phyloP scores from a whole-genome alignment of 2,888 invertebrate genomes.

The Hydriomena furcata region DNA sequence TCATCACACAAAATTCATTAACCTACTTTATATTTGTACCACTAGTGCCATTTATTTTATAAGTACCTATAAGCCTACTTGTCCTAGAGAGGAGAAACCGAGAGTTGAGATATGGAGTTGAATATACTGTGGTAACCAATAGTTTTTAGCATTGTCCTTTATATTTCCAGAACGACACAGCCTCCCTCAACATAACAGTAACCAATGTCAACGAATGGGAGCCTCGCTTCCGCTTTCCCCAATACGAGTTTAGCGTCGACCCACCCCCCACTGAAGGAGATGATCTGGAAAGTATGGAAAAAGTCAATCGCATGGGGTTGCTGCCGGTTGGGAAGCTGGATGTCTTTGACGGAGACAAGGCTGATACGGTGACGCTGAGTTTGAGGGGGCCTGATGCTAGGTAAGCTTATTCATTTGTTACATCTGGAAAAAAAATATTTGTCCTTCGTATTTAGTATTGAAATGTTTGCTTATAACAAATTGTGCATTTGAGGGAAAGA shows the following conservation, averaged over 20 bases:
- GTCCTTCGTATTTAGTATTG: no score
- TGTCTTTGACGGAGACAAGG: slow-evolving; percentile 94
- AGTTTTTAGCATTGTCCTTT: no score
- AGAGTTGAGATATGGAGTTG: no score
- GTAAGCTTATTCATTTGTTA: slow-evolving; percentile 49
- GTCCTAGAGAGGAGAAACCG: no score
- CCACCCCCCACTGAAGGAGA: slow-evolving; percentile 27
- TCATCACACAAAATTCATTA: no score
- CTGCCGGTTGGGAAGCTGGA: slow-evolving; percentile 87
- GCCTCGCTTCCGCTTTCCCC: slow-evolving; percentile 93
- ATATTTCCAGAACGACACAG: slow-evolving; percentile 89
- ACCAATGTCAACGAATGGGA: slow-evolving; percentile 97
- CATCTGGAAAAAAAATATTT: no score
- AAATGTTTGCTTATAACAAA: no score
- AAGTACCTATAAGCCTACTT: no score
- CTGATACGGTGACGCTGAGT: slow-evolving; percentile 88
- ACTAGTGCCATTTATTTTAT: no score
- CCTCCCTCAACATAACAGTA: slow-evolving; percentile 91
- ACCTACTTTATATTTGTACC: no score
- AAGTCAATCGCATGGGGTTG: slow-evolving; percentile 51
- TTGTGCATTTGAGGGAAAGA: no score
- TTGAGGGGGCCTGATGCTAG: slow-evolving; percentile 88
- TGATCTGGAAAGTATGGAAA: slow-evolving; percentile 31
- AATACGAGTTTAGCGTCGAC: slow-evolving; percentile 90
- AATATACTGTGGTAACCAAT: no score